phyloP scores from a whole-genome alignment of 2,113 vertebrate genomes.

The Megaceryle torquata region DNA sequence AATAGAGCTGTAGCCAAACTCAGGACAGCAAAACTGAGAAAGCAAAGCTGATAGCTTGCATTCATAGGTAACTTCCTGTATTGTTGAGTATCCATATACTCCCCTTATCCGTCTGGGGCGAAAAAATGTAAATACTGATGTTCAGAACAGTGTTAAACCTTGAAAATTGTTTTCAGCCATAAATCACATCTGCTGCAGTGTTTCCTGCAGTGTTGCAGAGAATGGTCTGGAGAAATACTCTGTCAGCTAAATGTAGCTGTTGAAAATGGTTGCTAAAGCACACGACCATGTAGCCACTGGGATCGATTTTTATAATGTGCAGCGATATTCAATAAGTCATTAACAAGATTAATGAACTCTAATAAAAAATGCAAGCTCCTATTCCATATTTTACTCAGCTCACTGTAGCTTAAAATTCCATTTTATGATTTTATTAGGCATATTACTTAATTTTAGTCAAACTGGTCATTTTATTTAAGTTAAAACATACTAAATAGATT shows the following conservation, averaged over 20 bases:
- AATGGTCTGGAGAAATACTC: background rate
- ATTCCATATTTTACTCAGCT: constrained; percentile 42
- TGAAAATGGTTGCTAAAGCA: constrained; percentile 20
- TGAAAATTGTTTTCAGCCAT: background rate
- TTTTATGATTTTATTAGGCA: constrained; percentile 52
- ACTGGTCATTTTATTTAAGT: constrained; percentile 31
- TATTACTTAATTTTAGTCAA: constrained; percentile 54
- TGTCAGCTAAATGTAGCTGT: background rate
- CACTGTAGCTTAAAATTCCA: constrained; percentile 50
- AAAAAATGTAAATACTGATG: background rate
- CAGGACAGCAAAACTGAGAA: background rate
- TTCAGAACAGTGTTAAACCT: background rate
- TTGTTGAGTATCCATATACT: background rate
- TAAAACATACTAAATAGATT: constrained; percentile 32
- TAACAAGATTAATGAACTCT: constrained; percentile 60
- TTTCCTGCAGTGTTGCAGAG: background rate
- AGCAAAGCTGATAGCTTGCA: background rate
- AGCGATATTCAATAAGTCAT: constrained; percentile 52
- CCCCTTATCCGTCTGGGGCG: background rate
- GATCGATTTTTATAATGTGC: constrained; percentile 45
- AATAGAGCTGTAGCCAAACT: background rate
- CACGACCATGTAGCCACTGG: background rate
- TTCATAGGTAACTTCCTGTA: background rate
- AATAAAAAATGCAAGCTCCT: constrained; percentile 54
- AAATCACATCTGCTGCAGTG: background rate